Evolutionary conservation across 2,113 vertebrate genomes (phyloP), one percentile per base, ranked within the genome.

Genomic region (Callipepla californica): DNA sequence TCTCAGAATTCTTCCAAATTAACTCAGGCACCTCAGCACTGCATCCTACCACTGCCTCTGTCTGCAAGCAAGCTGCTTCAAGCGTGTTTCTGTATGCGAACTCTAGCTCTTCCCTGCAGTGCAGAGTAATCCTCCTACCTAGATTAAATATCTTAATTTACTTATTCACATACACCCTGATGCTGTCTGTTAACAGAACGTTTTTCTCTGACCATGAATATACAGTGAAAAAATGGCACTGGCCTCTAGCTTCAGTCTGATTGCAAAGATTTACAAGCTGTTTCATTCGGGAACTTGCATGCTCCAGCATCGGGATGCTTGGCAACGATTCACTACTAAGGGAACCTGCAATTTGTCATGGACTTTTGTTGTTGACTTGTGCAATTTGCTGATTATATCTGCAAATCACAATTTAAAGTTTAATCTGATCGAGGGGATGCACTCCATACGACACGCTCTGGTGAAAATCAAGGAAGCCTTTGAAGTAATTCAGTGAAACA

Each of bases 301-400:
- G 44, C 73, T 47, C 18, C 26, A 22, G 83, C 44, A 80, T 28
- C 82, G 85, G 40, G 3, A 58, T 72, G 53, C 67, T 79, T 85
- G 72, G 42, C 12, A 38, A 57, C 53, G 67, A 78, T 50, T 80
- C 53, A 13, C 87, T 44, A 69, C 44, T 50, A 44, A 87, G 34
- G 22, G 19, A 20, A 93, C 2, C 0, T 58, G 75, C 75, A 80
- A 90, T 85, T 94, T 85, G 65, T 85, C 90, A 69, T 7, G 21
- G 7, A 4, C 17, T 83, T 94, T 74, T 84, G 76, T n/a, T 70
- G 50, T 44, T 67, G 76, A 77, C 44, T 89, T 61, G 22, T 72
- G 81, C 87, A 72, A 85, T 87, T 94, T 73, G 42, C 67, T 73
- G 72, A 87, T 90, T 85, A 18, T 90, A 79, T 67, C 90, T 80